Base-by-base conservation (phyloP, 2,888 invertebrate species). In the Pseudolycoriella hygida region DNA sequence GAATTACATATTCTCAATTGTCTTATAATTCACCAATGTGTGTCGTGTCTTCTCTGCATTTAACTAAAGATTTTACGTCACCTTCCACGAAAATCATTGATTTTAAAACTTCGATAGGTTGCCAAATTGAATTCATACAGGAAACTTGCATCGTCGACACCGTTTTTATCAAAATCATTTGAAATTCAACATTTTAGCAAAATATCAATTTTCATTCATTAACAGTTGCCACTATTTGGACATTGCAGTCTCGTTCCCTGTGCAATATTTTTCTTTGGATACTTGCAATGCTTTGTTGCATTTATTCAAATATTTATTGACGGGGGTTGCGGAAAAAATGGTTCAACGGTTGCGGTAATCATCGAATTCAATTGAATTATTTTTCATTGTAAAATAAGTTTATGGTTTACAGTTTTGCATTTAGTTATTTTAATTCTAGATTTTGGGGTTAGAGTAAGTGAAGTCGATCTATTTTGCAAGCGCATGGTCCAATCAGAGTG, bases 291-390 rank as follows among this genome's bases (percentile, higher is more conserved):
- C 66, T 70, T 76, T 66, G 61, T 73, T 63, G 70, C 71, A 66
- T 83, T 83, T 73, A 72, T 72, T 60, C 71, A 74, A 64, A 74
- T 76, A 55, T 80, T 84, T 71, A 74, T 73, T 57, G 69, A 72
- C 62, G 89, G 90, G 67, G 94, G 94, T 61, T 80, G 83, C 67
- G 93, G 94, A 62, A 93, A 90, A 72, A 93, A 93, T 68, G 93
- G 92, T 67, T 93, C 93, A 53, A 88, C 93, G 54, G 85, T 94
- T 63, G 94, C 94, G 67, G 93, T 65, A 65, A 66, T 65, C 49
- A 45, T 44, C 59, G 11, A 46, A 40, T 19, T 14, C 8, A 34
- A 34, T 34, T 34, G 12, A 34, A 8, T 34, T 34, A 8, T 34
- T 34, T 34, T 34, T 34, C 11, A 4, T 34, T 12, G 34, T 34